Percentiles rank a stretch among this genome's conserved stretches.
Evolutionary conservation across 2,888 invertebrate species (phyloP).

Genomic region (Caenorhabditis sulstoni): DNA sequence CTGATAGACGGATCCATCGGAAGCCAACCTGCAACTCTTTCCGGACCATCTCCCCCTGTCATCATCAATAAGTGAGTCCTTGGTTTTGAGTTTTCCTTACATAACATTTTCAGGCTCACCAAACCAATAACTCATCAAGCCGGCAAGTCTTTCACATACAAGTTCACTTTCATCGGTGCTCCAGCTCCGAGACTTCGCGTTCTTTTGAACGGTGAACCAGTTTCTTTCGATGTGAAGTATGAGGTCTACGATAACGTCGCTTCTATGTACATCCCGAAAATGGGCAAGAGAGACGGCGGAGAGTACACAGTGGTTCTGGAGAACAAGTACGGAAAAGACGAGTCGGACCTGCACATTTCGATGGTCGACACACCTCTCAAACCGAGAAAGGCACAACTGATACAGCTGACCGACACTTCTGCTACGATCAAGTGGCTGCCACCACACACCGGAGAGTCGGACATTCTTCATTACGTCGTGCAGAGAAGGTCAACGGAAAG

Average conservation of each 20-base stretch:
- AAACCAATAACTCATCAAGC: constrained; percentile 64
- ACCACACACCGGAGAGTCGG: constrained; percentile 63
- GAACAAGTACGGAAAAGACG: constrained; percentile 65
- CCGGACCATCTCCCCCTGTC: constrained; percentile 61
- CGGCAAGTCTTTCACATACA: constrained; percentile 67
- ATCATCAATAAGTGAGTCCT: constrained; percentile 61
- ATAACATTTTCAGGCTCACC: constrained; percentile 53
- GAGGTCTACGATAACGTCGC: constrained; percentile 67
- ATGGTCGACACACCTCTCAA: constrained; percentile 67
- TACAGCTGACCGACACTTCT: constrained; percentile 55
- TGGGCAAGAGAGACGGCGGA: constrained; percentile 61
- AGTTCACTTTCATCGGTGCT: constrained; percentile 59
- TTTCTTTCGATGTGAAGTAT: constrained; percentile 56
- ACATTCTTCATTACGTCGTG: constrained; percentile 59
- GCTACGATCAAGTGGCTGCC: constrained; percentile 61
- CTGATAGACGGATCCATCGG: constrained; percentile 65
- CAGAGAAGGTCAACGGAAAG: constrained; percentile 69
- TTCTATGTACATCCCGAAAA: constrained; percentile 57
- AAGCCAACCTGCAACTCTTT: constrained; percentile 61
- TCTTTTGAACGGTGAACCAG: constrained; percentile 51
- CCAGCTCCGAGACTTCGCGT: constrained; percentile 63
- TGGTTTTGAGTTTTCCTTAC: too few species aligned
- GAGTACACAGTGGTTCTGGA: constrained; percentile 61
- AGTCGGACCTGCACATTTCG: constrained; percentile 55
- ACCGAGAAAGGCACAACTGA: constrained; percentile 61